phyloP scores from a whole-genome alignment of 2,797 vertebrate genomes.

The Etheostoma nigrum region DNA sequence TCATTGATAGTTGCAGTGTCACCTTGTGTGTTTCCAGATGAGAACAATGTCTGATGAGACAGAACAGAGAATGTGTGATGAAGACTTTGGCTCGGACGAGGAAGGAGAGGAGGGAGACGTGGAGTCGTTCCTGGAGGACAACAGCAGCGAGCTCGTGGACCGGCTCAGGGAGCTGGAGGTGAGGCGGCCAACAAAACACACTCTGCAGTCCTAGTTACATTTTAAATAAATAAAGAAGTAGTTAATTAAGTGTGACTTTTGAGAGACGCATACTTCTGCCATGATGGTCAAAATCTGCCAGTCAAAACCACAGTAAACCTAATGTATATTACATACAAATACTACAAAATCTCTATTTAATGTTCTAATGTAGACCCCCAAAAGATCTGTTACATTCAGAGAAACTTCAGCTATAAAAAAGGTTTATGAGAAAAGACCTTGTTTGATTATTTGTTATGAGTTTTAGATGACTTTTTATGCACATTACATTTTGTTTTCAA shows the following conservation, averaged over 20 bases:
- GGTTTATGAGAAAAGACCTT: not conserved
- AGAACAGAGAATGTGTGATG: conserved; percentile 85
- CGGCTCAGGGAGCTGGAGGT: conserved; percentile 94
- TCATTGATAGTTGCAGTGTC: not conserved
- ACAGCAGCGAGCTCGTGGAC: conserved; percentile 93
- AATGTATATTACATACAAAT: not conserved
- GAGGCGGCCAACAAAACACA: conserved; percentile 9
- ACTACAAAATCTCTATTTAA: too few species aligned
- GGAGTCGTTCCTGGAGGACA: conserved; percentile 86
- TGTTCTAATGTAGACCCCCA: not conserved
- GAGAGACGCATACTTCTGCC: not conserved
- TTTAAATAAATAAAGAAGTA: not conserved
- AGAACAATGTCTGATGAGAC: conserved; percentile 89
- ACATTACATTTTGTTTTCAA: not conserved
- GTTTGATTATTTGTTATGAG: not conserved
- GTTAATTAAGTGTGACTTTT: not conserved
- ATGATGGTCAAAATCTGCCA: not conserved
- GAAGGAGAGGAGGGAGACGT: conserved; percentile 80
- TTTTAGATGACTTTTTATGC: too few species aligned
- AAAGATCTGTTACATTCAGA: not conserved
- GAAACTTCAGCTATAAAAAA: not conserved
- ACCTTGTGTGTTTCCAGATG: conserved; percentile 67
- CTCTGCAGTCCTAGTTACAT: too few species aligned
- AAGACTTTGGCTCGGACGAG: conserved; percentile 83
- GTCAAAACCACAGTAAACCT: not conserved